Percentiles rank a stretch among this genome's conserved stretches.
phyloP scores from a whole-genome alignment of 2,888 invertebrate species.

The Apotomis turbidana region DNA sequence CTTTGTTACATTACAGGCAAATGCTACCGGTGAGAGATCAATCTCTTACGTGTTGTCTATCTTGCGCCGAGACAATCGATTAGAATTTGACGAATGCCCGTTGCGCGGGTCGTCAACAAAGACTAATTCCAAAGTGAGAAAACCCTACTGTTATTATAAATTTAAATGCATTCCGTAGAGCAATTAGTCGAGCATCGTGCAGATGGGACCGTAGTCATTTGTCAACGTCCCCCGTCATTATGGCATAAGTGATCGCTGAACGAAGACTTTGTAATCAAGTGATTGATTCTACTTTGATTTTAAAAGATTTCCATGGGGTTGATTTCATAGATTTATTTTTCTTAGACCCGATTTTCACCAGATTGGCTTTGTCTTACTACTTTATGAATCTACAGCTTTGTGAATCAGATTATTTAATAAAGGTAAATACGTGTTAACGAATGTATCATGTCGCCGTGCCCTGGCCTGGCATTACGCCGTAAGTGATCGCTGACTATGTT shows the following conservation, averaged over 20 bases:
- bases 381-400: no score
- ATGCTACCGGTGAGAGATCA: no score
- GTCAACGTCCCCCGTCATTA: conserved; percentile 44
- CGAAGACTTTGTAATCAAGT: conserved; percentile 37
- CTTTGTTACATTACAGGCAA: no score
- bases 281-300: conserved; percentile 29
- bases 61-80: not conserved
- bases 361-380: no score
- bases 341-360: no score
- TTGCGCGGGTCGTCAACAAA: not conserved
- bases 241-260: conserved; percentile 42
- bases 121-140: not conserved
- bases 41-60: no score
- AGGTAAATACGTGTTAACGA: no score
- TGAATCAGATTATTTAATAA: no score
- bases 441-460: no score
- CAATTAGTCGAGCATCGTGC: conserved; percentile 55
- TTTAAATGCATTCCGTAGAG: conserved; percentile 51
- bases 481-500: no score
- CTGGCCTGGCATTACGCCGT: no score
- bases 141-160: conserved; percentile 37
- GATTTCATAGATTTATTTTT: not conserved
- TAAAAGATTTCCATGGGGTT: not conserved
- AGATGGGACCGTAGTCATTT: conserved; percentile 40
- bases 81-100: not conserved